These are phyloP conservation scores for Bombus confusus DNA, from an alignment of 1,140 invertebrate species.

Conservation along the genomic window DNA sequence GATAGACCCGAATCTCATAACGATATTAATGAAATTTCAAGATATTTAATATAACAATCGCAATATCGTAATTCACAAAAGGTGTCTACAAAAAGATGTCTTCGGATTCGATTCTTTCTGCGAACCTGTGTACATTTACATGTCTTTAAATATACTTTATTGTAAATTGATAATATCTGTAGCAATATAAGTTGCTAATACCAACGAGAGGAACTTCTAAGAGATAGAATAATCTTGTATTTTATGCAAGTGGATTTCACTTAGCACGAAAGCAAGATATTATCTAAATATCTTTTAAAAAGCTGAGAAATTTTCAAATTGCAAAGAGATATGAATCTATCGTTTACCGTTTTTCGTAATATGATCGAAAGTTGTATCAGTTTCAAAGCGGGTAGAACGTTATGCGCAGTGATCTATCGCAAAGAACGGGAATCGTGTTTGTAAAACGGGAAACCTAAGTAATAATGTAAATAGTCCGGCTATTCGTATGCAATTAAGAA, in stretches of 20 bases:
- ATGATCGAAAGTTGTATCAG: constrained; percentile 1
- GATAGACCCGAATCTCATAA: too few relatives aligned
- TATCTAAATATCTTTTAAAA: background rate
- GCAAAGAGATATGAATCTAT: background rate
- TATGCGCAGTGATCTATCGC: background rate
- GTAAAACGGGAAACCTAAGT: constrained; percentile 28
- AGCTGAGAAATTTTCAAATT: background rate
- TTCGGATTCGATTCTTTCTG: too few relatives aligned
- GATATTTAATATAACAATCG: too few relatives aligned
- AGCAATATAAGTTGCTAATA: background rate
- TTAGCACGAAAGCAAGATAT: background rate
- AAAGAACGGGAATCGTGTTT: background rate
- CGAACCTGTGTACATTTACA: too few relatives aligned
- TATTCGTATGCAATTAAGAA: constrained; percentile 50
- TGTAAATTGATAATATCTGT: background rate
- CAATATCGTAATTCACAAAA: too few relatives aligned
- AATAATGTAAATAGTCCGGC: constrained; percentile 41
- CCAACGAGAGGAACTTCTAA: background rate
- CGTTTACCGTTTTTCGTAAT: background rate
- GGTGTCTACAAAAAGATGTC: too few relatives aligned
- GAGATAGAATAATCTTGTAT: background rate
- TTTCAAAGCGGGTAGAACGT: background rate
- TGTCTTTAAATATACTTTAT: background rate
- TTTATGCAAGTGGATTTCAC: background rate
- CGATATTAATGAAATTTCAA: too few relatives aligned